Evolutionary conservation across 1,140 invertebrate species (phyloP).

Genomic region (Nautilus pompilius): DNA sequence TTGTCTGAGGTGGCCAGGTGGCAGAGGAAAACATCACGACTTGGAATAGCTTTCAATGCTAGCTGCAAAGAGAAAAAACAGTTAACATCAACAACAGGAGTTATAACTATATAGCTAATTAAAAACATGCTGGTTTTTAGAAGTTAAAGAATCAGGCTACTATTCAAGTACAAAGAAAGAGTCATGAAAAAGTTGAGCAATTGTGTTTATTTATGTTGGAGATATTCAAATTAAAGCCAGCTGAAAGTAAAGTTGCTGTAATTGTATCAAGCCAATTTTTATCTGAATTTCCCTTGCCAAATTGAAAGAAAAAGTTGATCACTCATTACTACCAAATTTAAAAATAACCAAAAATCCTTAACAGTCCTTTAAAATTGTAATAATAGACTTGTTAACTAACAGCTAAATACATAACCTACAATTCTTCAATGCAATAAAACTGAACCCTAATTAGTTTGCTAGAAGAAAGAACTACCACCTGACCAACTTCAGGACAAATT

Average conservation of each 20-base stretch:
- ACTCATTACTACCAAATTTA: too few relatives aligned
- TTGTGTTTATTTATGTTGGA: background rate
- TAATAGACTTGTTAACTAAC: too few relatives aligned
- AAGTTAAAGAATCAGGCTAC: background rate
- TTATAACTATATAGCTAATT: background rate
- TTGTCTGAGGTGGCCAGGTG: constrained; percentile 20
- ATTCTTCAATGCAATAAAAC: too few relatives aligned
- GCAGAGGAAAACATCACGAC: constrained; percentile 35
- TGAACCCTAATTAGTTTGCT: background rate
- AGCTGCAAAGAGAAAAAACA: constrained; percentile 29
- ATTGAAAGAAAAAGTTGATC: too few relatives aligned
- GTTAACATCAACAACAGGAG: background rate
- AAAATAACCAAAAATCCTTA: too few relatives aligned
- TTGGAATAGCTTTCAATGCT: constrained; percentile 47
- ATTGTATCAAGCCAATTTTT: too few relatives aligned
- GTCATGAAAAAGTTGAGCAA: background rate
- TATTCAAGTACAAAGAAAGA: background rate
- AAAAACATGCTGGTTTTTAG: background rate
- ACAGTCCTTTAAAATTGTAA: too few relatives aligned
- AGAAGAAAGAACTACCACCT: background rate
- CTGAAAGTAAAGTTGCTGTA: too few relatives aligned
- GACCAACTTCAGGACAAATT: background rate
- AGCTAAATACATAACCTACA: too few relatives aligned
- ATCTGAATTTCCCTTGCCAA: too few relatives aligned
- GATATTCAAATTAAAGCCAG: too few relatives aligned